Evolutionary conservation across 2,113 vertebrate genomes (phyloP).

Genomic region (Paralichthys olivaceus): DNA sequence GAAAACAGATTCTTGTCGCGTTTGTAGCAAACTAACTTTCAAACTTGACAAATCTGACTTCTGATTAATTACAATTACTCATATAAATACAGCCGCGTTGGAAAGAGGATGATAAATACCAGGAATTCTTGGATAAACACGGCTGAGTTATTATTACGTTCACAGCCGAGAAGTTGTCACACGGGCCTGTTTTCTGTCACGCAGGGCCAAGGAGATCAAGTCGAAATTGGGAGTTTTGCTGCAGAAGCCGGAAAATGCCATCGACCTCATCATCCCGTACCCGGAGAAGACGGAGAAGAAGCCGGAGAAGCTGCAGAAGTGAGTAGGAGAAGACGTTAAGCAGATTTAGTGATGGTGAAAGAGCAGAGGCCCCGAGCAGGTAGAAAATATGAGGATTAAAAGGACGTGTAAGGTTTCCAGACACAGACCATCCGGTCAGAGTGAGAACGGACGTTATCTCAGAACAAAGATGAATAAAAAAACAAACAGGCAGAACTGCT

Average conservation of each 20-base stretch:
- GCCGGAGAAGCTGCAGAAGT: constrained; percentile 90
- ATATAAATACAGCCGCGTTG: neutral
- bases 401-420: no score
- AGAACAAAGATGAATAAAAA: no score
- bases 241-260: constrained; percentile 92
- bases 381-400: no score
- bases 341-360: neutral
- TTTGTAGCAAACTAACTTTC: neutral
- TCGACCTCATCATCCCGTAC: constrained; percentile 92
- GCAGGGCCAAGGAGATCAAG: constrained; percentile 98
- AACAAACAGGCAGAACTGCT: no score
- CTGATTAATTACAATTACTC: no score
- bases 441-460: no score
- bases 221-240: constrained; percentile 92
- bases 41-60: neutral
- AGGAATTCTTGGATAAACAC: neutral
- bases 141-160: neutral
- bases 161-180: constrained; percentile 1
- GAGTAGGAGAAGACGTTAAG: constrained; percentile 68
- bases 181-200: constrained; percentile 25
- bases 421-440: no score
- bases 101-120: neutral
- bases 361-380: constrained; percentile 6
- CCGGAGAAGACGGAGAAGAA: constrained; percentile 93
- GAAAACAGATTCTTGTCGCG: neutral